phyloP scores from a whole-genome alignment of 2,888 invertebrate species.

The Cantharis rufa region DNA sequence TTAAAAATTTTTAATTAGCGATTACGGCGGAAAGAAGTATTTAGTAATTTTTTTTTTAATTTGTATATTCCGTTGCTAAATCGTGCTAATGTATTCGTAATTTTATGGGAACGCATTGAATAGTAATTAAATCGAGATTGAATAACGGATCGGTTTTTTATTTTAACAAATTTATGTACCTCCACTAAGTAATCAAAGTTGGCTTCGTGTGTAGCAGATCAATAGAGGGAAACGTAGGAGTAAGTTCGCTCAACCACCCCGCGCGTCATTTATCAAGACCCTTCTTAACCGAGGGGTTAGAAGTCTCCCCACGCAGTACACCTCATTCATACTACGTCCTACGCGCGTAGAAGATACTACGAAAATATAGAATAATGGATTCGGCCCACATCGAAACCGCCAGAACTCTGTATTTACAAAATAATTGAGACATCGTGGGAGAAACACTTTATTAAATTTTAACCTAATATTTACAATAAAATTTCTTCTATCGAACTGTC shows the following conservation, averaged over 20 bases:
- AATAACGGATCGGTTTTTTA: not conserved
- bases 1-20: not conserved
- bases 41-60: no score
- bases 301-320: constrained; percentile 9
- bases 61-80: not conserved
- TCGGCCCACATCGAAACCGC: constrained; percentile 16
- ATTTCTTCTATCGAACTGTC: not conserved
- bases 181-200: constrained; percentile 13
- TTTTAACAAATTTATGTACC: not conserved
- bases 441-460: not conserved
- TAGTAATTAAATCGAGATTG: not conserved
- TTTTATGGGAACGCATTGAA: not conserved
- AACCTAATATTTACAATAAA: not conserved
- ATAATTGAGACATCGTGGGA: not conserved
- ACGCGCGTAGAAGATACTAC: constrained; percentile 23
- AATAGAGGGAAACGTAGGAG: constrained; percentile 19
- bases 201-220: constrained; percentile 20
- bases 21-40: not conserved
- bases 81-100: not conserved
- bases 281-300: constrained; percentile 16
- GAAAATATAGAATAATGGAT: constrained; percentile 12
- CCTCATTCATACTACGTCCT: constrained; percentile 27
- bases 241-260: constrained; percentile 25
- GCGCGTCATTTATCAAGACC: constrained; percentile 29
- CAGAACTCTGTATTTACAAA: not conserved